Evolutionary conservation across 2,113 vertebrate genomes (phyloP).

Genomic region (Malurus melanocephalus): DNA sequence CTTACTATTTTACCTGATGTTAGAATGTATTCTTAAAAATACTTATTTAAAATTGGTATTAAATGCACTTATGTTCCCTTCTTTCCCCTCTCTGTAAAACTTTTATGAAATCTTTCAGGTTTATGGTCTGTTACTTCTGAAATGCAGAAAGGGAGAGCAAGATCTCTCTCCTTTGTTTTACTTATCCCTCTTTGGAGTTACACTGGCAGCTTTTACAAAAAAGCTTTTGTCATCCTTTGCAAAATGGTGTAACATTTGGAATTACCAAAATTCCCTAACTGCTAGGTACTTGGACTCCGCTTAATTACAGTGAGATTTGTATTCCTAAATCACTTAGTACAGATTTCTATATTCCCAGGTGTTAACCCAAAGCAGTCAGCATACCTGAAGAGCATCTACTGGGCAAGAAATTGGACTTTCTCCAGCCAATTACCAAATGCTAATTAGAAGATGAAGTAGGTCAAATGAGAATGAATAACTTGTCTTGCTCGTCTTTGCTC

Average conservation of each 20-base stretch:
- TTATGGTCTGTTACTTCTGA: background rate
- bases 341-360: background rate
- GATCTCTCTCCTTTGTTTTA: background rate
- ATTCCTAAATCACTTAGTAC: background rate
- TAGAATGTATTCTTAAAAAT: background rate
- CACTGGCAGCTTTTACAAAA: background rate
- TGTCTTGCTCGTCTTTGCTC: background rate
- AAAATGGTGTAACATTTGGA: background rate
- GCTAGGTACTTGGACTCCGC: background rate
- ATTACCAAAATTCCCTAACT: background rate
- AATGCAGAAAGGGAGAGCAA: background rate
- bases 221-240: background rate
- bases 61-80: background rate
- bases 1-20: background rate
- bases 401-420: constrained; percentile 24
- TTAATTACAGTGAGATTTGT: constrained; percentile 10
- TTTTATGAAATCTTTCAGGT: background rate
- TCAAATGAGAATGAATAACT: constrained; percentile 30
- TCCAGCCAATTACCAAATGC: constrained; percentile 38
- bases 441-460: constrained; percentile 42
- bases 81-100: background rate
- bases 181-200: background rate
- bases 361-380: background rate
- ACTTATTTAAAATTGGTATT: background rate
- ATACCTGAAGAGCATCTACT: background rate